A percentile compares a stretch with the other conserved stretches of the same genome.
phyloP scores from a whole-genome alignment of 2,888 invertebrate genomes.

The Cyrtodaria siliqua region DNA sequence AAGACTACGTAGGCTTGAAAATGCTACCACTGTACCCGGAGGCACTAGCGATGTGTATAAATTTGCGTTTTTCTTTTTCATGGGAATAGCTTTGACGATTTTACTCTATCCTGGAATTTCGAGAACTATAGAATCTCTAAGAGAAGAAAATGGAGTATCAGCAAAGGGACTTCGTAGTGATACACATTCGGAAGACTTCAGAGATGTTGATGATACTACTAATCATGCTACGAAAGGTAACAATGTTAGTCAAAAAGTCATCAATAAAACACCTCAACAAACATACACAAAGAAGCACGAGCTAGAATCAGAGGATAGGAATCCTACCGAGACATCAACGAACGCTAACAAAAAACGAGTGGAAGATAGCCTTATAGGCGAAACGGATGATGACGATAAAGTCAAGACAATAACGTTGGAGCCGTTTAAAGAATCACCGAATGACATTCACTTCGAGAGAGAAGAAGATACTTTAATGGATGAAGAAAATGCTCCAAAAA shows the following conservation, averaged over 20 bases:
- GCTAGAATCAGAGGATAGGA: no score
- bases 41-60: constrained; percentile 50
- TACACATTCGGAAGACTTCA: not conserved
- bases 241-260: not conserved
- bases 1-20: not conserved
- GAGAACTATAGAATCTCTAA: constrained; percentile 26
- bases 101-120: constrained; percentile 49
- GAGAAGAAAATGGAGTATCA: no score
- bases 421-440: constrained; percentile 4
- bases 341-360: not conserved
- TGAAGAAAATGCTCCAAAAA: not conserved
- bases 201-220: not conserved
- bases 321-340: no score
- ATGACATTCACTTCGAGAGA: not conserved
- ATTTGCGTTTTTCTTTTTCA: constrained; percentile 55
- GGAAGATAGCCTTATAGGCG: not conserved
- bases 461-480: constrained; percentile 21
- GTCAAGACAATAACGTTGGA: not conserved
- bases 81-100: constrained; percentile 54
- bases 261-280: not conserved
- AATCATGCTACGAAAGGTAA: not conserved
- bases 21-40: not conserved
- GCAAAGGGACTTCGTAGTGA: no score
- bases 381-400: not conserved
- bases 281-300: no score